Conservation (phyloP, 2,888 invertebrate species). For the Acronicta aceris region DNA sequence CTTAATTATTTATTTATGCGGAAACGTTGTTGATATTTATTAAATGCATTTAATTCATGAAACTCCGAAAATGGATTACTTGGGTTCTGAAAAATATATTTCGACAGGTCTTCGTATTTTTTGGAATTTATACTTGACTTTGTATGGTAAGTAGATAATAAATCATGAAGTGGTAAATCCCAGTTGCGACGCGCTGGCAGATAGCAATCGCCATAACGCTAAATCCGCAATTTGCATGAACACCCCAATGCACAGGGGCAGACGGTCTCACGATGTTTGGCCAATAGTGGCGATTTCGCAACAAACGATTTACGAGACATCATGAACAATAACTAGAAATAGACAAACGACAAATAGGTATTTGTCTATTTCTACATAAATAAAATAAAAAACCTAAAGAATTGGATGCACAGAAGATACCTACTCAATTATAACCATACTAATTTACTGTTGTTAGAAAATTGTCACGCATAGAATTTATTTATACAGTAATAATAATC, state of each 20-base stretch:
- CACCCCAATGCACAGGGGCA: constrained; percentile 62
- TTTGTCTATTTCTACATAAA: no score
- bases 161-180: constrained; percentile 72
- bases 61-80: constrained; percentile 40
- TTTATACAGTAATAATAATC: constrained; percentile 44
- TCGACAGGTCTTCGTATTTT: not conserved
- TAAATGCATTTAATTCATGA: constrained; percentile 68
- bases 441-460: constrained; percentile 21
- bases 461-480: constrained; percentile 24
- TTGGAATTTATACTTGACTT: constrained; percentile 34
- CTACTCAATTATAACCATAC: not conserved
- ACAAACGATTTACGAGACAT: constrained; percentile 40
- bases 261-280: constrained; percentile 50
- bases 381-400: not conserved
- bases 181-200: constrained; percentile 64
- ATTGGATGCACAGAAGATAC: constrained; percentile 5
- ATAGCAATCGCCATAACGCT: constrained; percentile 77
- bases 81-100: constrained; percentile 21
- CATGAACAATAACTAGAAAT: constrained; percentile 28
- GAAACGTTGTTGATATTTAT: constrained; percentile 86
- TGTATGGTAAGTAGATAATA: constrained; percentile 56
- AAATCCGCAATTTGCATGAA: constrained; percentile 82
- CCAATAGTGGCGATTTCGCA: constrained; percentile 40
- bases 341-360: not conserved
- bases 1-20: constrained; percentile 88